phyloP scores from a whole-genome alignment of 2,797 vertebrate species.

The Masticophis lateralis region DNA sequence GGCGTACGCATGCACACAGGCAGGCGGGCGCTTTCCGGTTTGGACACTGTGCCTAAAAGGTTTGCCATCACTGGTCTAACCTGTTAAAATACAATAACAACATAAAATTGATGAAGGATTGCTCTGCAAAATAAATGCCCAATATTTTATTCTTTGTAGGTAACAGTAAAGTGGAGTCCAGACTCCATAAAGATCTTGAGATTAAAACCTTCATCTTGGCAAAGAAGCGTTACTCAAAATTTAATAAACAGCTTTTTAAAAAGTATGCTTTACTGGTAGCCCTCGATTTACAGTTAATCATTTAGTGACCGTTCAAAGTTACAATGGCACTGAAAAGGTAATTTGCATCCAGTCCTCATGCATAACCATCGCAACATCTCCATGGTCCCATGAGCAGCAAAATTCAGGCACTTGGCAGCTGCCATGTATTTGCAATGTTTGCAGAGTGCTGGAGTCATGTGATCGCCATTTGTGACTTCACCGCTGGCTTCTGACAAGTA shows the following conservation, averaged over 20 bases:
- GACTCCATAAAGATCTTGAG: not conserved
- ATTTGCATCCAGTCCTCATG: not conserved
- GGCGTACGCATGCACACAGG: too few relatives aligned
- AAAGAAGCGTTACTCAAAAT: not conserved
- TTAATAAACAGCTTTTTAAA: not conserved
- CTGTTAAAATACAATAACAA: constrained; percentile 11
- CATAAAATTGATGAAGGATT: constrained; percentile 23
- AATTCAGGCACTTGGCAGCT: not conserved
- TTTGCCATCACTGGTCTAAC: not conserved
- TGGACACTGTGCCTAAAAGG: too few relatives aligned
- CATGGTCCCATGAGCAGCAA: not conserved
- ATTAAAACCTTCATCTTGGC: not conserved
- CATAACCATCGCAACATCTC: not conserved
- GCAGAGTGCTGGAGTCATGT: not conserved
- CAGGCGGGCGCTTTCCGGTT: too few relatives aligned
- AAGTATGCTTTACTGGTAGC: not conserved
- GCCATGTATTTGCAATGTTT: not conserved
- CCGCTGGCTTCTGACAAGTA: too few relatives aligned
- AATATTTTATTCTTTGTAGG: constrained; percentile 28
- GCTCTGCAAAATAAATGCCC: constrained; percentile 8
- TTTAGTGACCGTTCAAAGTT: not conserved
- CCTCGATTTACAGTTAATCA: not conserved
- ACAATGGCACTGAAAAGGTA: not conserved
- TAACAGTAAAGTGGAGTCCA: not conserved
- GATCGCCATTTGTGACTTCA: not conserved